Evolutionary conservation across 2,797 vertebrate genomes (phyloP), one percentile per base, ranked within the genome.

Genomic region (Phoeniculus purpureus): DNA sequence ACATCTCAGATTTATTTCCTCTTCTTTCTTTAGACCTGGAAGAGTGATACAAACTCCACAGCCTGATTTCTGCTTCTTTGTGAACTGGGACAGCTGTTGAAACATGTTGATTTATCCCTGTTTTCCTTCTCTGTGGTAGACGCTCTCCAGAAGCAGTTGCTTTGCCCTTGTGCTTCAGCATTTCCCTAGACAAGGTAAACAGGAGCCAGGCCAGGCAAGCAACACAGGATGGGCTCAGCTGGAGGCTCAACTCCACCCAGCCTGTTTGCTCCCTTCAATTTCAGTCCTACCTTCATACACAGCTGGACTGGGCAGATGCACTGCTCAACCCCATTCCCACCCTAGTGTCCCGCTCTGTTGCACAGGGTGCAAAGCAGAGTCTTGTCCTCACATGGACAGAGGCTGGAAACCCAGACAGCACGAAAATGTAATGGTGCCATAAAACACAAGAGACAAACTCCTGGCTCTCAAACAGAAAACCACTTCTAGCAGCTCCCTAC

Each of bases 191-290:
- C 7, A 18, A 50, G 3, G 25, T 4, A 8, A 82, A 70, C 1
- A 40, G 55, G 23, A 87, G 21, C n/a, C 54, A 54, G 64, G 31
- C 40, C 7, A 40, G 32, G 48, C 0, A 4, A 82, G 26, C 25
- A 47, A 12, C 43, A 27, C 8, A 7, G 29, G 43, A 18, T 6
- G n/a, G 54, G 34, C 23, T 34, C 43, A 64, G 52, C 0, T 1
- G 27, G 23, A 17, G 4, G 23, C 23, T 40, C 45, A 26, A 50
- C 50, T 17, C 19, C 31, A 48, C 3, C 5, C 26, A 3, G 2
- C 5, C 22, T 1, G 0, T 5, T 25, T 19, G 31, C 23, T 31
- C 8, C n/a, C 59, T 2, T 1, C 31, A 7, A 32, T 26, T 64
- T 43, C 48, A 72, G 51, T 29, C 67, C 48, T 12, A 8, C 12